Percentiles rank a stretch among this genome's conserved stretches.
Conservation (phyloP, 2,888 invertebrate genomes). For the Lasioglossum marginatum region DNA sequence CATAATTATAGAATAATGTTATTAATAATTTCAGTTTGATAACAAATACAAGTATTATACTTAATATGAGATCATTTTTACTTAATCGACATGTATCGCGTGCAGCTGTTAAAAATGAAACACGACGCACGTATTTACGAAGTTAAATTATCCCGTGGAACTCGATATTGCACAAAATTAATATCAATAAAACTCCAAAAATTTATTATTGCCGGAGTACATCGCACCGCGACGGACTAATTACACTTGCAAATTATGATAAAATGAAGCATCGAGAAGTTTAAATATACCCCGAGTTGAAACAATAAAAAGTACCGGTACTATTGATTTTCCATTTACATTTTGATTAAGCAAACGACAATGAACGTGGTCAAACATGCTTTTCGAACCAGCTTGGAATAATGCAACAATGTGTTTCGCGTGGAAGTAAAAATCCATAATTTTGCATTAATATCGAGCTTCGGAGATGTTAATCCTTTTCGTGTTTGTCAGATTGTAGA, state of each 20-base stretch:
- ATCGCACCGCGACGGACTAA: neutral
- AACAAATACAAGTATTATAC: neutral
- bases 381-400: neutral
- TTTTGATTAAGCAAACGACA: neutral
- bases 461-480: neutral
- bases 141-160: neutral
- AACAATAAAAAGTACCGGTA: neutral
- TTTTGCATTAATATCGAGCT: neutral
- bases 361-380: neutral
- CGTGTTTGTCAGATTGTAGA: too few species aligned
- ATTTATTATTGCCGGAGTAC: neutral
- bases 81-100: neutral
- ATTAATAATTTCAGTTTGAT: neutral
- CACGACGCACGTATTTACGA: neutral
- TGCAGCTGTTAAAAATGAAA: neutral
- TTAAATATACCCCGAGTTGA: neutral
- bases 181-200: neutral
- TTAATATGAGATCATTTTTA: neutral
- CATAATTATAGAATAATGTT: neutral
- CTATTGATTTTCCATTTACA: neutral
- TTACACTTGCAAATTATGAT: neutral
- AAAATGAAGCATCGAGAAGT: neutral
- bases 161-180: neutral
- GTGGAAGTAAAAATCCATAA: neutral
- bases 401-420: neutral